Conservation (phyloP, 92 coral and sea anemone species). For the Paragorgia papillata region DNA sequence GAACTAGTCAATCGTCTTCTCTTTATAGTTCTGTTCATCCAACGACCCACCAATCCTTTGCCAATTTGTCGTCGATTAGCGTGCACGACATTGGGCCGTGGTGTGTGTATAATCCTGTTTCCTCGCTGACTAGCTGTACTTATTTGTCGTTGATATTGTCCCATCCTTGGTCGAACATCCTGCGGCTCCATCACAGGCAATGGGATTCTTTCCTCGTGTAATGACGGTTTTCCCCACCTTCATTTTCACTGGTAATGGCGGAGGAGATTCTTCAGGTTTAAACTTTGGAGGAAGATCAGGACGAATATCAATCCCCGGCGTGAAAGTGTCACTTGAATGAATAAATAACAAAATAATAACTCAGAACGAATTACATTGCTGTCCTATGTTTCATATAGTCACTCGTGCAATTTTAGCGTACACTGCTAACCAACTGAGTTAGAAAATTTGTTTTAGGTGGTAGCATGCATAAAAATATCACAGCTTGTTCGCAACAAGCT, state of each 20-base stretch:
- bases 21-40: conserved; percentile 88
- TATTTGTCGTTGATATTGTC: conserved; percentile 37
- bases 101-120: conserved; percentile 70
- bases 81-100: conserved; percentile 47
- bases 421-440: too few species aligned
- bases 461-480: too few species aligned
- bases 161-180: not conserved
- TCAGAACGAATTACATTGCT: not conserved
- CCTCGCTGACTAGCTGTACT: conserved; percentile 80
- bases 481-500: too few species aligned
- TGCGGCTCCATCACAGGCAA: conserved; percentile 1
- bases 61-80: conserved; percentile 87
- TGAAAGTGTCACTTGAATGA: too few species aligned
- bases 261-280: conserved; percentile 55
- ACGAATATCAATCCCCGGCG: conserved; percentile 30
- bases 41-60: conserved; percentile 86
- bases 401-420: too few species aligned
- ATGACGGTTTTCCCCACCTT: not conserved
- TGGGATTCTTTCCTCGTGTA: conserved; percentile 13
- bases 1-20: conserved; percentile 89
- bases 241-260: conserved; percentile 52
- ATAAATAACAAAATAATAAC: not conserved
- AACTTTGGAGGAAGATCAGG: conserved; percentile 38
- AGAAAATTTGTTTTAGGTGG: too few species aligned
- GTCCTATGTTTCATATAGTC: too few species aligned